A percentile compares a stretch with the other conserved stretches of the same genome.
Evolutionary conservation across 1,140 invertebrate genomes (phyloP).

Genomic region (Zophobas morio): DNA sequence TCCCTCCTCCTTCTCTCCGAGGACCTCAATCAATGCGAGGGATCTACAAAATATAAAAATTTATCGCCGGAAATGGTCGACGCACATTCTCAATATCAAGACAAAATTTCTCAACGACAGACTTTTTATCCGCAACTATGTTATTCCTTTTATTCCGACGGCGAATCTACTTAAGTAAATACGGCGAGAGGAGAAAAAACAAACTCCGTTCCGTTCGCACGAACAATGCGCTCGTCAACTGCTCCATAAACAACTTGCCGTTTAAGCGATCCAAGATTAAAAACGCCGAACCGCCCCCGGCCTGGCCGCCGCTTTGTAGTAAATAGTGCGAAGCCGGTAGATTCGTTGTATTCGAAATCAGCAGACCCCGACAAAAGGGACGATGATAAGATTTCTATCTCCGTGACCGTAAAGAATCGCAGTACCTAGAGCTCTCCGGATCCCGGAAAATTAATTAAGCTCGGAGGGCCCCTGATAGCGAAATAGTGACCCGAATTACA

Average conservation of each 20-base stretch:
- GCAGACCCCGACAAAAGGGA: neutral
- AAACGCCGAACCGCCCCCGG: neutral
- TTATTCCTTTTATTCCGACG: slow-evolving; percentile 1
- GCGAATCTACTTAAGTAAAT: slow-evolving; percentile 5
- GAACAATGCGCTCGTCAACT: neutral
- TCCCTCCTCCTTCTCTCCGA: neutral
- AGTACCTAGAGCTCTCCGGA: slow-evolving; percentile 9
- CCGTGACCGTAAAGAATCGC: slow-evolving; percentile 19
- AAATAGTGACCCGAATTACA: slow-evolving; percentile 34
- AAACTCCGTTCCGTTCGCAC: neutral
- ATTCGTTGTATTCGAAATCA: slow-evolving; percentile 1
- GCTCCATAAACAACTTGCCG: slow-evolving; percentile 1
- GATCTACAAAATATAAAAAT: slow-evolving; percentile 10
- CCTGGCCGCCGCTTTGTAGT: neutral
- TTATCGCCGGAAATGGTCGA: neutral
- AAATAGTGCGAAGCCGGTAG: neutral
- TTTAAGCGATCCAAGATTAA: neutral
- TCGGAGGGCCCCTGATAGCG: neutral
- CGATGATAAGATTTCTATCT: slow-evolving; percentile 18
- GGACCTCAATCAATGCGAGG: slow-evolving; percentile 4
- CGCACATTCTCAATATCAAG: slow-evolving; percentile 2
- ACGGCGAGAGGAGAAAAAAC: neutral
- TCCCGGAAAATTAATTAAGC: slow-evolving; percentile 29
- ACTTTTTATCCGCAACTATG: neutral
- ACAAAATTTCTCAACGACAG: neutral